Evolutionary conservation across 2,113 vertebrate species (phyloP).

Genomic region (Malurus melanocephalus): DNA sequence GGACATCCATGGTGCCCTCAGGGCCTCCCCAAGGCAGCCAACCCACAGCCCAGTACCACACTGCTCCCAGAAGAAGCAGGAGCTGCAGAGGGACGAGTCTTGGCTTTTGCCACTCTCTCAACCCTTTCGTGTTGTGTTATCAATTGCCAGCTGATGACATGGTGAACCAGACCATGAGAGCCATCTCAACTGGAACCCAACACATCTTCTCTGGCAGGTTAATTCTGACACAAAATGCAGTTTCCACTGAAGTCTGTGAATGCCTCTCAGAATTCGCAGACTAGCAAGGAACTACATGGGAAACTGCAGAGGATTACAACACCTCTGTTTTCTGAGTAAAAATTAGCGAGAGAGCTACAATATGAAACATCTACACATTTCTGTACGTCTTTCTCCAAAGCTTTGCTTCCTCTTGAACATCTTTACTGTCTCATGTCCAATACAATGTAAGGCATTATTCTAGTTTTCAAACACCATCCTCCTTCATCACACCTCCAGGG

Average conservation of each 20-base stretch:
- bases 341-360: background rate
- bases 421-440: background rate
- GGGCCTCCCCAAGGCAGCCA: background rate
- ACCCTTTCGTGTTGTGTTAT: background rate
- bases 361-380: background rate
- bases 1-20: accelerated
- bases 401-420: background rate
- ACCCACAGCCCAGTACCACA: background rate
- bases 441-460: background rate
- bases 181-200: background rate
- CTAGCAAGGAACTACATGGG: background rate
- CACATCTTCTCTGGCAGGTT: background rate
- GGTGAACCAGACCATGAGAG: background rate
- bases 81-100: background rate
- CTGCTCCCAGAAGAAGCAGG: background rate
- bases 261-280: background rate
- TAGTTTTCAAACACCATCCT: background rate
- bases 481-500: background rate
- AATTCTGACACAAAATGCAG: background rate
- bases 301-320: background rate
- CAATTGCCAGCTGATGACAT: background rate
- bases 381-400: background rate
- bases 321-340: background rate
- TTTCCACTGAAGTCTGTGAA: background rate
- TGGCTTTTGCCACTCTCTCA: background rate